Evolutionary conservation across 1,140 invertebrate genomes (phyloP), one percentile per base, ranked within the genome.

Genomic region (Euura lappo): DNA sequence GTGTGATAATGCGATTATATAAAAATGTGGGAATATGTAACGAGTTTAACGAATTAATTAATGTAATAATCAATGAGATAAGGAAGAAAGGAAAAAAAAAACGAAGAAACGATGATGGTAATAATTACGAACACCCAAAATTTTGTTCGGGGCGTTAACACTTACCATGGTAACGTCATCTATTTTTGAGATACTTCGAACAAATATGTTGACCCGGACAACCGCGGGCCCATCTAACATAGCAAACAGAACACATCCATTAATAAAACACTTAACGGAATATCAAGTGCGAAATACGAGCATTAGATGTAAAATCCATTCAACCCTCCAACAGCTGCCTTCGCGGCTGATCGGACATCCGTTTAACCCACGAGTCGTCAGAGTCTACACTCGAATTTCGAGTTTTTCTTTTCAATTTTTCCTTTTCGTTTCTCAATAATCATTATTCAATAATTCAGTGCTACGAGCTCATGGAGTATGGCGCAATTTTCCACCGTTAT

Each of bases 101-200:
- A 28, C 28, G 28, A 28, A 28, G 28, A 28, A 60, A 28, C 51
- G 13, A 60, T 60, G 51, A 60, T 60, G 51, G 28, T 28, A 28
- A 28, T 28, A 60, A 60, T 60, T 8, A 60, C 13, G 51, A 60
- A 28, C 28, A 28, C 28, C 28, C 28, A 28, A 28, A 28, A 60
- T 6, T 60, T 60, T 60, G 8, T 77, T 79, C 76, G 76, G 79
- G 79, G 77, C 79, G 78, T 84, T 82, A 82, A 80, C 85, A 95
- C 95, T 96, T 96, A 97, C 95, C 97, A 98, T 98, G 83, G 96
- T 97, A 89, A 98, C 96, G 92, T 98, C 96, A 94, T 98, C 96
- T 91, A 98, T 98, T 93, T 97, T 98, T 90, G 95, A 96, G 92
- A 98, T 98, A 94, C 96, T 97, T 92, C 96, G 92, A 89, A 98